Evolutionary conservation across 1,140 invertebrate genomes (phyloP).

Genomic region (Aphis gossypii): DNA sequence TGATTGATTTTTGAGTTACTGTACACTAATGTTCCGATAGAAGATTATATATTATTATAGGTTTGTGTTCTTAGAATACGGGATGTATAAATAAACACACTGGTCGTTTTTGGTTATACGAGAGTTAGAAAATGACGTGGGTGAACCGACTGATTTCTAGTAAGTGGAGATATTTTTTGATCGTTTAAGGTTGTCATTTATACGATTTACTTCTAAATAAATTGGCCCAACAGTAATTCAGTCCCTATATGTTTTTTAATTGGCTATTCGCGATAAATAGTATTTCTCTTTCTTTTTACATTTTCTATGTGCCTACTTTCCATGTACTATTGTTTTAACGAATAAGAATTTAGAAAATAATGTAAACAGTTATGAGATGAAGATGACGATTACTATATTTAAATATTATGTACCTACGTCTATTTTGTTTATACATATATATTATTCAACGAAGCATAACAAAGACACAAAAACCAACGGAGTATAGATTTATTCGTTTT

Average conservation of each 20-base stretch:
- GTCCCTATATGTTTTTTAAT: not conserved
- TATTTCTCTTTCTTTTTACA: not conserved
- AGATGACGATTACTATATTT: too few relatives aligned
- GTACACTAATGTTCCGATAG: not conserved
- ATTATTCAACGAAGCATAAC: not conserved
- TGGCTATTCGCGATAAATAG: not conserved
- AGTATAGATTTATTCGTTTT: not conserved
- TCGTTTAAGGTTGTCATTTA: constrained; percentile 28
- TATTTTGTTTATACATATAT: too few relatives aligned
- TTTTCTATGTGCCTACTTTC: too few relatives aligned
- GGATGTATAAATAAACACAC: not conserved
- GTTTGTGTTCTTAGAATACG: not conserved
- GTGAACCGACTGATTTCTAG: not conserved
- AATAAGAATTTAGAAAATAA: not conserved
- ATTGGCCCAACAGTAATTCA: constrained; percentile 18
- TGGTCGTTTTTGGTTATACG: not conserved
- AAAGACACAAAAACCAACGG: not conserved
- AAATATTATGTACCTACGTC: too few relatives aligned
- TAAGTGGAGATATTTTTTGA: not conserved
- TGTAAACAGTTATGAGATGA: too few relatives aligned
- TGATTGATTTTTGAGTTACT: not conserved
- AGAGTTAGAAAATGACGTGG: not conserved
- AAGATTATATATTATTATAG: not conserved
- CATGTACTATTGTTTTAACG: not conserved
- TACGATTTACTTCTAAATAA: constrained; percentile 38